Evolutionary conservation across 2,113 vertebrate genomes (phyloP), one percentile per base, ranked within the genome.

Genomic region (Lophius piscatorius): DNA sequence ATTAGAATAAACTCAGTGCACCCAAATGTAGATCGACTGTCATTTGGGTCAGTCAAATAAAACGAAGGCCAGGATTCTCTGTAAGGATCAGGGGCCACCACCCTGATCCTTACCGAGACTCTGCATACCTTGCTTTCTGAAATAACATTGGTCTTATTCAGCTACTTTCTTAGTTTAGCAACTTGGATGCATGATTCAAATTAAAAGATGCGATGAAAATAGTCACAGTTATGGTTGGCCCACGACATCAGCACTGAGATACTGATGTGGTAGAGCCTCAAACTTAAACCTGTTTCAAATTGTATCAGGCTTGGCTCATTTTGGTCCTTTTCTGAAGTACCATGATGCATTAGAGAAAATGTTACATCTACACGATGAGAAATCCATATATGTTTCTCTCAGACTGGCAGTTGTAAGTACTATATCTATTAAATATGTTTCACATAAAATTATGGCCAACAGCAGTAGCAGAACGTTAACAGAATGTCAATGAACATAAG

Each of bases 1-100:
- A 6, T 31, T 31, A 3, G 63, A 16, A 26, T 51, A 48, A 76
- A 66, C 64, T 70, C 39, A 1, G 23, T 55, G 56, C 76, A 70
- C 70, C 66, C 23, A 29, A 58, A 63, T 12, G 10, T n/a, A 38
- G 51, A 50, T 28, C 6, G 39, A 49, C 33, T 57, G 39, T 63
- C n/a, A 11, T 31, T 66, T 63, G 52, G 40, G 70, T 74, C 42
- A 52, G 33, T 72, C 47, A 67, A 47, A 76, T 65, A 67, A 56
- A 55, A 54, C 48, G 75, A 63, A 4, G 57, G 17, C 39, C 41
- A 24, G 42, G 23, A 11, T 39, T 39, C 46, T 17, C 46, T 17
- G 34, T 58, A 21, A 58, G 28, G 14, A 18, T 54, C 8, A 10
- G 29, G 9, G 9, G 18, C 21, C 58, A 28, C n/a, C n/a, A n/a